These are phyloP conservation scores for Rhegmatorhina hoffmannsi DNA, from an alignment of 2,113 vertebrate genomes.

Conservation along the genomic window DNA sequence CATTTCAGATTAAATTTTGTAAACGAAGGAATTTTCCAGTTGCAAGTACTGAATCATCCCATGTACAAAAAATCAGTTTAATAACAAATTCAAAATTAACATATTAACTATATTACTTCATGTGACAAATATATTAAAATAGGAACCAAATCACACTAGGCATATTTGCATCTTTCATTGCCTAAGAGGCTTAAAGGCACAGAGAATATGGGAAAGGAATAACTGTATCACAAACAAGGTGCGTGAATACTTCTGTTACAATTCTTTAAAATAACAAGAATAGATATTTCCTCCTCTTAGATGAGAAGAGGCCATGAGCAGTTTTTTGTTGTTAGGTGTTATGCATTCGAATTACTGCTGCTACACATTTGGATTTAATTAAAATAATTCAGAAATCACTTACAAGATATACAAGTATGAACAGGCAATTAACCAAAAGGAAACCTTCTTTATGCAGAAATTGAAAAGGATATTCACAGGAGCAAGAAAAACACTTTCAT, in stretches of 20 bases:
- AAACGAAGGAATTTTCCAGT: background rate
- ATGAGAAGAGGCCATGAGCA: background rate
- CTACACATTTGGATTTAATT: background rate
- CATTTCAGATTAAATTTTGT: background rate
- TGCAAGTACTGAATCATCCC: background rate
- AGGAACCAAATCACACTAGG: background rate
- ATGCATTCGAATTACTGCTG: background rate
- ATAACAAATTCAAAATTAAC: background rate
- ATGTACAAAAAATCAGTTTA: accelerated
- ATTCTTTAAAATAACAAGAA: background rate
- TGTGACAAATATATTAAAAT: background rate
- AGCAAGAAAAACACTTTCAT: background rate
- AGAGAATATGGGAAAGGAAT: background rate
- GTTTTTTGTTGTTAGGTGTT: background rate
- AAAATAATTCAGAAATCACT: background rate
- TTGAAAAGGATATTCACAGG: background rate
- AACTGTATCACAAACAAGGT: background rate
- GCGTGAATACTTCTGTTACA: background rate
- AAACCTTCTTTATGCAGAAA: background rate
- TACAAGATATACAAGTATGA: background rate
- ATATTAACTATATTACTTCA: background rate
- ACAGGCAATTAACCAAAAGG: background rate
- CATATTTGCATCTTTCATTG: background rate
- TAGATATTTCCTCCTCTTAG: background rate
- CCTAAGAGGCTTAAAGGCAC: background rate